Evolutionary conservation across 2,113 vertebrate genomes (phyloP), one percentile per base, ranked within the genome.

Genomic region (Syrmaticus mikado): DNA sequence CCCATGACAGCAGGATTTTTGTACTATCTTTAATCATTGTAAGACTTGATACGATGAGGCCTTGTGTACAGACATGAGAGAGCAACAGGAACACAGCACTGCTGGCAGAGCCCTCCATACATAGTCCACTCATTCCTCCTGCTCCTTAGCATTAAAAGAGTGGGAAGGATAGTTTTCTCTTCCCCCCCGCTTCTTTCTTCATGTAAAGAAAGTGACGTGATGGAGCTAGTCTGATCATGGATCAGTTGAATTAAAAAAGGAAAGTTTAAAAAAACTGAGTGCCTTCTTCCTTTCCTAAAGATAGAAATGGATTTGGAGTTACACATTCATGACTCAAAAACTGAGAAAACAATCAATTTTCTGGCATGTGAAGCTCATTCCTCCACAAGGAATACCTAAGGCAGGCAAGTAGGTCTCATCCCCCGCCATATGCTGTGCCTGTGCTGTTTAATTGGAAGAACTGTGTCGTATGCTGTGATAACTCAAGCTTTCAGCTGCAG

Each of bases 101-200:
- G 38, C 52, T 38, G 18, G 34, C 48, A 78, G 48, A 75, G 8
- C 43, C 43, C 34, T 79, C 18, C 30, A 22, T 24, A 45, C 16
- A 4, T 32, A 38, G 50, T 55, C 38, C 1, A 1, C 27, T 76
- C 0, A 0, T 61, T 77, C 8, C 7, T 85, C 24, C 28, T 50
- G 48, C 15, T 46, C 34, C 40, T 48, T 27, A 65, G 38, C 1
- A 1, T 43, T 36, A 79, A 75, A 81, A 20, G 17, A 75, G 30
- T 5, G 88, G 62, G 13, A 22, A 64, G 34, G 77, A 6, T 88
- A 71, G 28, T 46, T 94, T 92, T 55, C 13, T 72, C 34, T 84
- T 80, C 68, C 34, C 10, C 19, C 6, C 11, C 6, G 19, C 65
- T 74, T 88, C 32, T 84, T 86, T 40, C 21, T 84, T 79, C 40